Evolutionary conservation across 2,113 vertebrate genomes (phyloP).

Genomic region (Osmerus mordax): DNA sequence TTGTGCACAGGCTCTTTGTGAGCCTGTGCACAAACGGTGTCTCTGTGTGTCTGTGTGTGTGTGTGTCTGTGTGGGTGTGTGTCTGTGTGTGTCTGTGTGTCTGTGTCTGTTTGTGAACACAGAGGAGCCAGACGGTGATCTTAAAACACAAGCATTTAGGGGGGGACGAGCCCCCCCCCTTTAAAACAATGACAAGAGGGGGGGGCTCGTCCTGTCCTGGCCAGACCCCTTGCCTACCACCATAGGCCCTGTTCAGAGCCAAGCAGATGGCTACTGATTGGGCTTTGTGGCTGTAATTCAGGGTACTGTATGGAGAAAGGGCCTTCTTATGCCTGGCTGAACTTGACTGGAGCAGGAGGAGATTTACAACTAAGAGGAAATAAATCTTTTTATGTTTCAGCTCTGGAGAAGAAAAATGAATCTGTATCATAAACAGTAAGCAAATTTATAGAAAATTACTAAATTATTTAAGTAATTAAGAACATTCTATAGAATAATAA

Average conservation of each 20-base stretch:
- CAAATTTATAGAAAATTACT: too few species aligned
- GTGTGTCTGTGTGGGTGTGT: slow-evolving; percentile 6
- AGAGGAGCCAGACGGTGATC: slow-evolving; percentile 23
- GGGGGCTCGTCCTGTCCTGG: slow-evolving; percentile 59
- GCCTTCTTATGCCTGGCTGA: slow-evolving; percentile 82
- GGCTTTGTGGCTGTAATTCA: slow-evolving; percentile 81
- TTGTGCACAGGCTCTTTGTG: slow-evolving; percentile 14
- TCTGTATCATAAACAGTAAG: too few species aligned
- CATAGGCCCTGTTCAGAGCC: slow-evolving; percentile 74
- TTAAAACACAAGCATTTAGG: slow-evolving; percentile 32
- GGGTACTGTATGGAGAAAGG: slow-evolving; percentile 84
- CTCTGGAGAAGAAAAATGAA: slow-evolving; percentile 27
- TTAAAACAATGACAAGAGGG: slow-evolving; percentile 70
- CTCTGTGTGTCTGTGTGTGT: slow-evolving; percentile 3
- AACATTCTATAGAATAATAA: too few species aligned
- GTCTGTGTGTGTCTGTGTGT: neutral
- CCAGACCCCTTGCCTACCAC: slow-evolving; percentile 64
- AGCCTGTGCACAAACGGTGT: neutral
- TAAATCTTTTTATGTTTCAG: slow-evolving; percentile 70
- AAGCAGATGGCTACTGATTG: slow-evolving; percentile 90
- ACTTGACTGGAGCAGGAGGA: slow-evolving; percentile 75
- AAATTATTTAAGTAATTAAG: too few species aligned
- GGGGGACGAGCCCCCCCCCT: slow-evolving; percentile 56
- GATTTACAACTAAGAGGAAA: slow-evolving; percentile 76
- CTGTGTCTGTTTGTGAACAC: neutral